These are phyloP conservation scores for Drosophila auraria DNA, from an alignment of 1,140 invertebrate genomes.

Conservation along the genomic window DNA sequence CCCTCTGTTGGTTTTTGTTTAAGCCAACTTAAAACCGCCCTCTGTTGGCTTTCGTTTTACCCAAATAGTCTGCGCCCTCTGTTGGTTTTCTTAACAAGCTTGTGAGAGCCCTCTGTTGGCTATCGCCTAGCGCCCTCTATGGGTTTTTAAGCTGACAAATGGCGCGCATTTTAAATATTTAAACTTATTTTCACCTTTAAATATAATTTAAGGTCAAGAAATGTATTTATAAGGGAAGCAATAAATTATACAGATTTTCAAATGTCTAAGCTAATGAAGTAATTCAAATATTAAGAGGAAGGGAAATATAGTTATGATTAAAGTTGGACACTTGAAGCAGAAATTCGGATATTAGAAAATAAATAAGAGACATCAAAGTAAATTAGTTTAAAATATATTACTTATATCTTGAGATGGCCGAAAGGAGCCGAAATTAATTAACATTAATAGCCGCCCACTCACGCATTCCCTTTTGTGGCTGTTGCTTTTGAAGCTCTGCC, in stretches of 20 bases:
- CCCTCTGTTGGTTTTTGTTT: no score
- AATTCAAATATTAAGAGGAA: no score
- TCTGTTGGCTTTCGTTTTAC: background rate
- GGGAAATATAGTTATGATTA: no score
- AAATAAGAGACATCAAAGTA: background rate
- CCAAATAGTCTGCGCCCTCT: background rate
- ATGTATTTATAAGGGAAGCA: background rate
- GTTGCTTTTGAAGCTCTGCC: no score
- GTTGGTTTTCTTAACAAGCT: background rate
- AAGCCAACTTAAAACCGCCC: background rate
- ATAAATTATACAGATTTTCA: background rate
- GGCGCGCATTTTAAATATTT: background rate
- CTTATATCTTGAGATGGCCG: background rate
- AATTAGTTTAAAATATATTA: background rate
- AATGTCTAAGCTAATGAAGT: background rate
- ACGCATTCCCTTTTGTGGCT: background rate
- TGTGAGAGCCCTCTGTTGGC: no score
- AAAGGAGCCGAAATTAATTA: background rate
- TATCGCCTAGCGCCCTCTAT: background rate
- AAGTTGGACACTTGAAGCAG: no score
- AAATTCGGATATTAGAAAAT: no score
- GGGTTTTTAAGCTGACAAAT: background rate
- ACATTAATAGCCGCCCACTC: background rate
- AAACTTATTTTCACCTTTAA: background rate
- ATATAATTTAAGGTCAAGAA: background rate